These are phyloP conservation scores for Charina bottae DNA, from an alignment of 2,113 vertebrate species.

Conservation along the genomic window DNA sequence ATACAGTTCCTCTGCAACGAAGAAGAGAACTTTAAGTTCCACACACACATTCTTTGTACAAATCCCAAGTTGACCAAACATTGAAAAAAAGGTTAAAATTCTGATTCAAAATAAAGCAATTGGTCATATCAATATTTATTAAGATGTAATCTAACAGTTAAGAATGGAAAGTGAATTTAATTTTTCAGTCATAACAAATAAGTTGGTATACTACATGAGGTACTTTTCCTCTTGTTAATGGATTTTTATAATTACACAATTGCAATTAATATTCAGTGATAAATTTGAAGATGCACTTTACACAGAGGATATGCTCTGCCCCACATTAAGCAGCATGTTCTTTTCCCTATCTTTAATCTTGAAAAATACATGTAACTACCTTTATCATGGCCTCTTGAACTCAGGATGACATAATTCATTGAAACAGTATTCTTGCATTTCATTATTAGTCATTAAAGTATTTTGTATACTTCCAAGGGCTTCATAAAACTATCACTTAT, in stretches of 20 bases:
- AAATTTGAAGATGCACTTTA: slow-evolving; percentile 11
- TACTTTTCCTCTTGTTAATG: background rate
- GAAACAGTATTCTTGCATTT: slow-evolving; percentile 52
- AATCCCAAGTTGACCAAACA: background rate
- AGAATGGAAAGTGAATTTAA: slow-evolving; percentile 17
- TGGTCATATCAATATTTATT: background rate
- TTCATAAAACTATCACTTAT: slow-evolving; percentile 64
- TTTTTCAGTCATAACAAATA: background rate
- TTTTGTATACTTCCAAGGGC: slow-evolving; percentile 51
- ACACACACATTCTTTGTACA: background rate
- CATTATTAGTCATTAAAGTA: slow-evolving; percentile 56
- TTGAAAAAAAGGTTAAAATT: background rate
- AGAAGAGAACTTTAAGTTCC: background rate
- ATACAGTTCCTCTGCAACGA: background rate
- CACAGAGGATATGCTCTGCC: slow-evolving; percentile 1
- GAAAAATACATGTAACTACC: slow-evolving; percentile 55
- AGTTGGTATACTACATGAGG: slow-evolving; percentile 27
- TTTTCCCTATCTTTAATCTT: slow-evolving; percentile 32
- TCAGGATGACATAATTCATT: slow-evolving; percentile 43
- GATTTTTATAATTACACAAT: slow-evolving; percentile 17
- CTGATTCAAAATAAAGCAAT: slow-evolving; percentile 2
- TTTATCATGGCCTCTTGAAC: slow-evolving; percentile 49
- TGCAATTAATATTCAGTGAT: background rate
- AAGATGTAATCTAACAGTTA: slow-evolving; percentile 11
- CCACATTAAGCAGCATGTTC: slow-evolving; percentile 28